Percentiles rank a stretch among this genome's conserved stretches.
Conservation (phyloP, 2,888 invertebrate genomes). For the Aradus depressus region DNA sequence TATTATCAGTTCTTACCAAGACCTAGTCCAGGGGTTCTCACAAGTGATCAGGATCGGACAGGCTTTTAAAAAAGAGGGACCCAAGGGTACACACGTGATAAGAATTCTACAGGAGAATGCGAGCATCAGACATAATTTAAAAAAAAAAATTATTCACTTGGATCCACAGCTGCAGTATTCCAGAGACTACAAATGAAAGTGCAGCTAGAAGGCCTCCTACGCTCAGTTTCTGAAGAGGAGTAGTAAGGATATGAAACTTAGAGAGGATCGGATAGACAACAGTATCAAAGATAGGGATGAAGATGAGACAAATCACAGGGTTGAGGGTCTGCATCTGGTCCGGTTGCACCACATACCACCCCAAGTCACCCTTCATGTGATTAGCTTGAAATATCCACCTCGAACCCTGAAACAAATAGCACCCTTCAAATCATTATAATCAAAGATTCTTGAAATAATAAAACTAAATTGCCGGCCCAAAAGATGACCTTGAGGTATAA, state of each 20-base stretch:
- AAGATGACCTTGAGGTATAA: too few relatives aligned
- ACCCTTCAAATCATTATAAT: too few relatives aligned
- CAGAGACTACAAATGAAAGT: conserved; percentile 73
- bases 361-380: conserved; percentile 71
- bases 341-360: conserved; percentile 62
- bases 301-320: conserved; percentile 68
- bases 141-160: too few relatives aligned
- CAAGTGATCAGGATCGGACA: too few relatives aligned
- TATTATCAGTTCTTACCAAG: too few relatives aligned
- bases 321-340: conserved; percentile 94
- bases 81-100: too few relatives aligned
- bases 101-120: too few relatives aligned
- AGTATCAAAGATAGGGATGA: conserved; percentile 76
- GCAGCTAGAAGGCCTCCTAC: conserved; percentile 79
- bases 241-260: conserved; percentile 54
- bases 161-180: conserved; percentile 43
- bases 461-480: too few relatives aligned
- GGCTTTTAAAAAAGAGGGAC: too few relatives aligned
- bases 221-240: conserved; percentile 77
- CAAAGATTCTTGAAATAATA: too few relatives aligned
- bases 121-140: too few relatives aligned
- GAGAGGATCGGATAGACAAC: conserved; percentile 67
- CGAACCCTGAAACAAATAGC: conserved; percentile 31
- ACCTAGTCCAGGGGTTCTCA: too few relatives aligned
- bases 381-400: conserved; percentile 54